Evolutionary conservation across 2,113 vertebrate genomes (phyloP).

Genomic region (Urocitellus parryii): DNA sequence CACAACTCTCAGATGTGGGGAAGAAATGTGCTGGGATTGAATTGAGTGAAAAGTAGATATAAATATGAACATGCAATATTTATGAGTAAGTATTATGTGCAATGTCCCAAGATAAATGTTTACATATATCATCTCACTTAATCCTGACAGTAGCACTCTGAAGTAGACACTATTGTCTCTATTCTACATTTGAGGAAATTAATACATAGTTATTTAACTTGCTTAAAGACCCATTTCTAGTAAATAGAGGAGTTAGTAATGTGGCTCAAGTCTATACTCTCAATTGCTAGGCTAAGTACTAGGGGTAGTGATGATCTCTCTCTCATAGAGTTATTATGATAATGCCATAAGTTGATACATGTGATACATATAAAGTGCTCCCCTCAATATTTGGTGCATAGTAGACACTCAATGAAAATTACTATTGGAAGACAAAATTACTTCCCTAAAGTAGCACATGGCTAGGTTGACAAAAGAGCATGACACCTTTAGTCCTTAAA

Average conservation of each 20-base stretch:
- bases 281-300: not conserved
- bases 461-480: not conserved
- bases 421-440: not conserved
- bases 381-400: not conserved
- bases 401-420: not conserved
- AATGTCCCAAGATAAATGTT: not conserved
- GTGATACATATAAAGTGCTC: no score
- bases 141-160: not conserved
- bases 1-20: not conserved
- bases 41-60: not conserved
- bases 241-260: not conserved
- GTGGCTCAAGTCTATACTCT: not conserved
- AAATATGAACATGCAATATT: not conserved
- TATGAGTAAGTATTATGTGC: not conserved
- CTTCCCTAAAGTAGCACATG: not conserved
- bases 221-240: not conserved
- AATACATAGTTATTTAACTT: not conserved
- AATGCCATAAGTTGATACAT: not conserved
- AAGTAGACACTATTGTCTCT: not conserved
- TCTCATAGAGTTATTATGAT: not conserved
- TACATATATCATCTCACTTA: not conserved
- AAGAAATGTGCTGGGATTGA: not conserved
- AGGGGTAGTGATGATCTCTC: not conserved
- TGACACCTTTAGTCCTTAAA: not conserved
- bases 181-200: not conserved